Base-by-base conservation (phyloP, 1,140 invertebrate species). In the Laupala kohalensis region DNA sequence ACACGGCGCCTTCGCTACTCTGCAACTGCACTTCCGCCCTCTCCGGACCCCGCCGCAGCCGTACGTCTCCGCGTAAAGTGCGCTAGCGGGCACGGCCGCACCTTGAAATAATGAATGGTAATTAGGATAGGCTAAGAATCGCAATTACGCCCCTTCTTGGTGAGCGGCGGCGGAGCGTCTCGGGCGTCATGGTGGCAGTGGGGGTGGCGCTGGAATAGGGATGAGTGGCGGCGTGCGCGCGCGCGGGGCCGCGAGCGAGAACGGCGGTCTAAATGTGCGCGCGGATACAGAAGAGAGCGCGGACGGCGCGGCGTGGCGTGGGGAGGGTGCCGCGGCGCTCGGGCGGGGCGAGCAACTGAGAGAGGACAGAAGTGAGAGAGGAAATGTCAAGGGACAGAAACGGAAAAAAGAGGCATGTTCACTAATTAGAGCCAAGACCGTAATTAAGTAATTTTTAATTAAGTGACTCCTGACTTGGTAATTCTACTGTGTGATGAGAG, bases 381-480 rank as follows among this genome's bases (percentile, higher is more conserved):
- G 23, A 29, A 64, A 23, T 24, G 23, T 28, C 71, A 27, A 62
- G 26, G 67, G 66, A 69, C 65, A 68, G 71, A 27, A 64, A 63
- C 71, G 62, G 30, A 72, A 74, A 70, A 71, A 70, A 70, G 30
- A 74, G 73, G 73, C 37, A 75, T 71, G 69, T 65, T 72, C 74
- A 70, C 73, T 74, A 74, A 74, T 74, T 74, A 74, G 72, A 74
- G 71, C 71, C 72, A 74, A 74, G 74, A 73, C 74, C 69, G 69
- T 74, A 74, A 72, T 74, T 74, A 73, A 73, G 69, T 73, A 74
- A 74, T 74, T 74, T 74, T 74, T 74, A 74, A 74, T 74, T 72
- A 74, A 74, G 74, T 71, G 74, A 73, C 74, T 72, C 71, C 70
- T 73, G 72, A 72, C 71, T 72, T 68, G 26, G 67, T 68, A 68